A percentile compares a stretch with the other conserved stretches of the same genome.
Evolutionary conservation across 1,140 invertebrate genomes (phyloP).

Genomic region (Theocolax elegans): DNA sequence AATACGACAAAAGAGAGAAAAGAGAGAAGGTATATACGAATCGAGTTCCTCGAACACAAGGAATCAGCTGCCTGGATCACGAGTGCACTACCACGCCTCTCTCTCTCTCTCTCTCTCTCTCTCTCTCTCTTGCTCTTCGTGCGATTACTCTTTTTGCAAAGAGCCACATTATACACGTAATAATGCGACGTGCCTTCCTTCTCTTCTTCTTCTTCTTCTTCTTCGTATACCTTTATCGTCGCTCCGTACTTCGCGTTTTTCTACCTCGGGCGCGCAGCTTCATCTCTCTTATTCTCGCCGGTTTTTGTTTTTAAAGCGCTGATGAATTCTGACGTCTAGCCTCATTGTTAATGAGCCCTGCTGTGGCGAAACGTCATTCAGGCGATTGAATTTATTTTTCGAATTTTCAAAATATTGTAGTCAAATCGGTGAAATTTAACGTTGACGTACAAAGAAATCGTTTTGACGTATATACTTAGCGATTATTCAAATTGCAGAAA

Average conservation of each 20-base stretch:
- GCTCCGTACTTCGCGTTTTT: neutral
- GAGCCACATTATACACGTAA: slow-evolving; percentile 36
- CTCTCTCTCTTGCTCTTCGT: neutral
- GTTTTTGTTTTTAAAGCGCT: neutral
- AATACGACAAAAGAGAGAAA: too few relatives aligned
- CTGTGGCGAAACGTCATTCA: neutral
- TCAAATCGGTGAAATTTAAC: too few relatives aligned
- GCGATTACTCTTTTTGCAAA: slow-evolving; percentile 23
- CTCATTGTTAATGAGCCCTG: slow-evolving; percentile 14
- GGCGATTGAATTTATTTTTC: neutral
- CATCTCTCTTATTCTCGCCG: slow-evolving; percentile 21
- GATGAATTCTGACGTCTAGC: slow-evolving; percentile 5
- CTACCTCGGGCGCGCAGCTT: neutral
- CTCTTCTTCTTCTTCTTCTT: neutral
- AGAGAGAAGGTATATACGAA: neutral
- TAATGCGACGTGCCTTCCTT: slow-evolving; percentile 24
- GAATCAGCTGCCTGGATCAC: slow-evolving; percentile 23
- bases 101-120: neutral
- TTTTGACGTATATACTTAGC: too few relatives aligned
- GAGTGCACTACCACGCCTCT: neutral
- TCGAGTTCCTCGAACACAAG: slow-evolving; percentile 32
- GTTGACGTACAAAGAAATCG: too few relatives aligned
- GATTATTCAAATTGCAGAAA: too few relatives aligned
- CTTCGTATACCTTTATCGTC: neutral
- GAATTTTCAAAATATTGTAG: too few relatives aligned